Conservation (phyloP, 92 coral and sea anemone genomes). For the Nematostella vectensis region DNA sequence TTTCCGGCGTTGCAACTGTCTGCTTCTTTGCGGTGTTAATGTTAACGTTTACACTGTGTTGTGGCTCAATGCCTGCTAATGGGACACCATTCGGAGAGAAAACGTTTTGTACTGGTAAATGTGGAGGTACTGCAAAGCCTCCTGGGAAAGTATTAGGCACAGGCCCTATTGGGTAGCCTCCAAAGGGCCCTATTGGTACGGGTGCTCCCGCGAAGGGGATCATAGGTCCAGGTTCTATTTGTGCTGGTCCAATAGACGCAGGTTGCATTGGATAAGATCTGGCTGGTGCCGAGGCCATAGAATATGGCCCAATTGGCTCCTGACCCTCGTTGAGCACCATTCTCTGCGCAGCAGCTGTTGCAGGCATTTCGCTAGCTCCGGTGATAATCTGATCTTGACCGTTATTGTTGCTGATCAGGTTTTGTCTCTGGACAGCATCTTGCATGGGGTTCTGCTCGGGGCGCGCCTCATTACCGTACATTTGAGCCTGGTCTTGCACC, state of each 20-base stretch:
- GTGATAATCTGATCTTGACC: conserved; percentile 2
- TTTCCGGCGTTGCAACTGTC: background rate
- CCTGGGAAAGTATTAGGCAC: too few species aligned
- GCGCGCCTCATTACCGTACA: conserved; percentile 1
- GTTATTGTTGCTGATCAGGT: background rate
- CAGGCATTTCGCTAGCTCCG: background rate
- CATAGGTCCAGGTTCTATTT: conserved; percentile 1
- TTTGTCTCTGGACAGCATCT: background rate
- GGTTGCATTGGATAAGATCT: conserved; percentile 5
- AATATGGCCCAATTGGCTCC: conserved; percentile 1
- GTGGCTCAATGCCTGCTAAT: conserved; percentile 6
- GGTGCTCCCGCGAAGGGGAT: conserved; percentile 26
- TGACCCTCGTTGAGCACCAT: conserved; percentile 12
- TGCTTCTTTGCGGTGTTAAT: conserved; percentile 35
- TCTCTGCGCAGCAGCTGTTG: conserved; percentile 1
- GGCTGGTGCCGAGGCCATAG: conserved; percentile 10
- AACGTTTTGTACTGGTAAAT: conserved; percentile 1
- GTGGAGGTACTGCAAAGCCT: conserved; percentile 9
- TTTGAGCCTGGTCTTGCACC: conserved; percentile 6
- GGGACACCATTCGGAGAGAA: background rate
- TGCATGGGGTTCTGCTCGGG: conserved; percentile 17
- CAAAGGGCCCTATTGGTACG: too few species aligned
- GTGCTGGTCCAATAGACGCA: background rate
- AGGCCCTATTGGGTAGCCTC: too few species aligned
- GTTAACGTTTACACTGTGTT: conserved; percentile 41